phyloP scores from a whole-genome alignment of 1,140 invertebrate species.

The Rhopalosiphum maidis region DNA sequence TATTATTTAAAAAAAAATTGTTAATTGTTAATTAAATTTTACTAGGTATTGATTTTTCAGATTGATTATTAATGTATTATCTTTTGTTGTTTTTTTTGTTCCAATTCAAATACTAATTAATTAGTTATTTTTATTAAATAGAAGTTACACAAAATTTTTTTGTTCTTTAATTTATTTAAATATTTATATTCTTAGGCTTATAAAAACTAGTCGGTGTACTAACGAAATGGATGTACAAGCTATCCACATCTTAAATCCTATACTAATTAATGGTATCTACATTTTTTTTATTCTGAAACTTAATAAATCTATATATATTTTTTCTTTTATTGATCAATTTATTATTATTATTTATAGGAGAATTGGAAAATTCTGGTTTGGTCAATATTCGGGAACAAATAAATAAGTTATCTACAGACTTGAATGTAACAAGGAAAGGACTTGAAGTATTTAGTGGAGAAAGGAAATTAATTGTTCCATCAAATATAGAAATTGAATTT shows the following conservation, averaged over 20 bases:
- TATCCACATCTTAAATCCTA: constrained; percentile 37
- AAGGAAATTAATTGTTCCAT: neutral
- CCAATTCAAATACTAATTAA: neutral
- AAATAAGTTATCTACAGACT: constrained; percentile 40
- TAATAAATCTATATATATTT: constrained; percentile 2
- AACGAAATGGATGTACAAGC: constrained; percentile 43
- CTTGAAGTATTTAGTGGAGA: constrained; percentile 53
- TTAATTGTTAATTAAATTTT: too few species aligned
- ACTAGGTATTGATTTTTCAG: too few species aligned
- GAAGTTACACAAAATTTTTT: neutral
- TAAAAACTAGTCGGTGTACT: constrained; percentile 39
- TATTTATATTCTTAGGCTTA: constrained; percentile 25
- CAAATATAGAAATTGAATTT: constrained; percentile 36
- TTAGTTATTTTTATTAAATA: neutral
- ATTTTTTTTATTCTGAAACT: neutral
- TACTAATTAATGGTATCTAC: neutral
- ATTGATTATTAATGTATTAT: too few species aligned
- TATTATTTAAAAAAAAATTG: too few species aligned
- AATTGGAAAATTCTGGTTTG: constrained; percentile 43
- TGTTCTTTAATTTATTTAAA: neutral
- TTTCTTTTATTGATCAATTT: neutral
- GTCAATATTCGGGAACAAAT: constrained; percentile 43
- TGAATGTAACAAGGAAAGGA: constrained; percentile 47
- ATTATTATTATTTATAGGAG: constrained; percentile 35
- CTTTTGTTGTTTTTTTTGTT: too few species aligned